Conservation (phyloP, 2,888 invertebrate genomes). For the Macroteleia sp. region DNA sequence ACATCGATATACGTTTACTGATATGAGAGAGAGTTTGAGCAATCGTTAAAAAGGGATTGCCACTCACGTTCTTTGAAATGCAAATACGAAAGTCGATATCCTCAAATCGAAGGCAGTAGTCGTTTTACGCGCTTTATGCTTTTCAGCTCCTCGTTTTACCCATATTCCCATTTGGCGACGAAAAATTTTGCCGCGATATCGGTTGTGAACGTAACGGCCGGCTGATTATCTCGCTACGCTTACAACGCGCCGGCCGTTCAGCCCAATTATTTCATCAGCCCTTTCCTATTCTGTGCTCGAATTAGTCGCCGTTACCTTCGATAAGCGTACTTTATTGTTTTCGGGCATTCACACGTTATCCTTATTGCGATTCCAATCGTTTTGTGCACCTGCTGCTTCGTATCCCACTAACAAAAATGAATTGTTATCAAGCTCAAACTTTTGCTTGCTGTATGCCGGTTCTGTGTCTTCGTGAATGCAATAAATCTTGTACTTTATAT, state of each 20-base stretch:
- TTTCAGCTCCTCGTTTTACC: constrained; percentile 17
- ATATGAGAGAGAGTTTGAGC: constrained; percentile 41
- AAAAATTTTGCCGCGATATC: constrained; percentile 35
- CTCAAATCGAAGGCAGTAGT: constrained; percentile 57
- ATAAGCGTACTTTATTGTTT: constrained; percentile 59
- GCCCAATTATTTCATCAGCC: constrained; percentile 54
- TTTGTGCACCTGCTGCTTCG: constrained; percentile 47
- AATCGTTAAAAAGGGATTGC: constrained; percentile 64
- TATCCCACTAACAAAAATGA: constrained; percentile 42
- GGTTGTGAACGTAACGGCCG: constrained; percentile 20
- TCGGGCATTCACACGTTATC: constrained; percentile 47
- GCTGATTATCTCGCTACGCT: constrained; percentile 46
- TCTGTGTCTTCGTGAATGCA: constrained; percentile 27
- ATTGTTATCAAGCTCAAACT: constrained; percentile 44
- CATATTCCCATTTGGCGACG: constrained; percentile 12
- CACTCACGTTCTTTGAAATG: constrained; percentile 65
- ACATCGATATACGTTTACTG: constrained; percentile 52
- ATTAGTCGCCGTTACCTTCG: constrained; percentile 49
- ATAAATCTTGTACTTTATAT: constrained; percentile 15
- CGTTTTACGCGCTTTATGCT: constrained; percentile 49
- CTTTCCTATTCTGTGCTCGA: constrained; percentile 15
- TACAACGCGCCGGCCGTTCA: constrained; percentile 14
- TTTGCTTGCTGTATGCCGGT: constrained; percentile 24
- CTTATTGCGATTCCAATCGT: constrained; percentile 54
- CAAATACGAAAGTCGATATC: constrained; percentile 65